Evolutionary conservation across 2,797 vertebrate species (phyloP).

Genomic region (Pipistrellus kuhlii): DNA sequence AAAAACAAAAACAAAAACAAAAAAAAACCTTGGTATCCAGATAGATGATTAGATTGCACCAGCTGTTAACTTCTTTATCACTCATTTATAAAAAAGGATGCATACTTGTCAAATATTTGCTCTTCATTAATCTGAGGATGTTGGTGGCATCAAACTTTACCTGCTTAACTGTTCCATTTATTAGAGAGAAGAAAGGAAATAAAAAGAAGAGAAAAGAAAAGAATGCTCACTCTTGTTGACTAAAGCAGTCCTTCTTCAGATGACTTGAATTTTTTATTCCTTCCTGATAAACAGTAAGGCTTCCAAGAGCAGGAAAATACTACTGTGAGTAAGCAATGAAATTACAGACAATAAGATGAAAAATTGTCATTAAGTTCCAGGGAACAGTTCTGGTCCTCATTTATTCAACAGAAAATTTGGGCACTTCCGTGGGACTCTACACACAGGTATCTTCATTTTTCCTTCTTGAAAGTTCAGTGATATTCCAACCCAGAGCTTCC

Average conservation of each 20-base stretch:
- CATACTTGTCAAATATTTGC: slow-evolving; percentile 31
- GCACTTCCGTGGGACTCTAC: not conserved
- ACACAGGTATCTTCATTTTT: not conserved
- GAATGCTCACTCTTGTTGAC: not conserved
- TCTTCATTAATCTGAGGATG: not conserved
- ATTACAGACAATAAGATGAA: not conserved
- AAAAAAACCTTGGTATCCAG: slow-evolving; percentile 56
- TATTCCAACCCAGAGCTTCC: slow-evolving; percentile 65
- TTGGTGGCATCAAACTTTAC: not conserved
- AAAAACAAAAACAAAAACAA: too few relatives aligned
- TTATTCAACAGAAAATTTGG: not conserved
- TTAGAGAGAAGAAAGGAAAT: too few relatives aligned
- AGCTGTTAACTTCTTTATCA: slow-evolving; percentile 80
- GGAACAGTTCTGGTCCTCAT: not conserved
- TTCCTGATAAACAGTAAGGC: slow-evolving; percentile 36
- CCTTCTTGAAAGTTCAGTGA: not conserved
- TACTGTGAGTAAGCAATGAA: slow-evolving; percentile 56
- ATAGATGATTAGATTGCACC: slow-evolving; percentile 81
- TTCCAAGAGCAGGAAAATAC: not conserved
- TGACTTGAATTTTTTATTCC: not conserved
- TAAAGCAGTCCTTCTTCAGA: not conserved
- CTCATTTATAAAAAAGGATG: not conserved
- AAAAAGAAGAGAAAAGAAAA: slow-evolving; percentile 17
- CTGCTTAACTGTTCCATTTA: slow-evolving; percentile 27
- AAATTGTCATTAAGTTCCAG: not conserved